Conservation (phyloP, 2,113 vertebrate species). For the Motacilla alba region DNA sequence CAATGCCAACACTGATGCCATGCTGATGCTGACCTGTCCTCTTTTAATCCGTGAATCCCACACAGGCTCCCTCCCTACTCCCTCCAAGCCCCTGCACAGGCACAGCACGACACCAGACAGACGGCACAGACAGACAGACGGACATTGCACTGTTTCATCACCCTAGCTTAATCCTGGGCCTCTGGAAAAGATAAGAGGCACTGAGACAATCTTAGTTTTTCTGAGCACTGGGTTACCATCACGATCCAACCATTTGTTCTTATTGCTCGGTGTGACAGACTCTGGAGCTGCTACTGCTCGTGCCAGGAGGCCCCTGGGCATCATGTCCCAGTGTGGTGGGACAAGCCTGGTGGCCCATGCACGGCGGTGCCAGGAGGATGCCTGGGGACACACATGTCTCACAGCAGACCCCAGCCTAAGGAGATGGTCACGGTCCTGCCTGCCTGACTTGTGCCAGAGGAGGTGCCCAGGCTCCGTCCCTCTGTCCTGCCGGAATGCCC, state of each 20-base stretch:
- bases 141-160: neutral
- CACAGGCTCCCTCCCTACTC: neutral
- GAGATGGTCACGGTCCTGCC: neutral
- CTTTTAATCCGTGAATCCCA: neutral
- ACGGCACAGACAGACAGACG: rapidly evolving
- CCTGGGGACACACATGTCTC: rapidly evolving
- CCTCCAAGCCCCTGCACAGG: neutral
- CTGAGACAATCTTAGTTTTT: neutral
- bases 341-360: rapidly evolving
- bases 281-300: neutral
- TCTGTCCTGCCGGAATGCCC: neutral
- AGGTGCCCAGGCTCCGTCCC: neutral
- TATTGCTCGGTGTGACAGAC: rapidly evolving
- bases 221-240: neutral
- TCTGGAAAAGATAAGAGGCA: neutral
- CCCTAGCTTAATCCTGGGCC: neutral
- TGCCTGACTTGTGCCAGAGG: rapidly evolving
- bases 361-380: rapidly evolving
- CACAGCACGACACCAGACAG: rapidly evolving
- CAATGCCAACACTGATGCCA: too few relatives aligned
- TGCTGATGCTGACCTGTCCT: neutral
- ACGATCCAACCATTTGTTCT: neutral
- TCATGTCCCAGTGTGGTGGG: rapidly evolving
- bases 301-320: neutral
- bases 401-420: neutral